Percentiles rank a stretch among this genome's conserved stretches.
Conservation (phyloP, 1,140 invertebrate genomes). For the Caenorhabditis brenneri region DNA sequence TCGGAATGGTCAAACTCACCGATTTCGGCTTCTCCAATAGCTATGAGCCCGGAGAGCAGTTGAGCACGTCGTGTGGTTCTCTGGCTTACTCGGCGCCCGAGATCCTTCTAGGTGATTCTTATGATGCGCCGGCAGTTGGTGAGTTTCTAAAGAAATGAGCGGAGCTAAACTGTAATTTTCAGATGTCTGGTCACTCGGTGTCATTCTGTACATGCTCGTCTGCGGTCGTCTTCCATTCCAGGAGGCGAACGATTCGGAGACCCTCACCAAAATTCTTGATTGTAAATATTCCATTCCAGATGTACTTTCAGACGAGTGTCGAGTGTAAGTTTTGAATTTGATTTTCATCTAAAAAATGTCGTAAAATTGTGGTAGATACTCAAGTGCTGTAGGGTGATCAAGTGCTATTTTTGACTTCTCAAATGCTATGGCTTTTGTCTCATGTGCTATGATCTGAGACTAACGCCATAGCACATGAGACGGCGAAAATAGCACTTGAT, state of each 20-base stretch:
- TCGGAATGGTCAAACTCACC: constrained; percentile 95
- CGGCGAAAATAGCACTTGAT: no score
- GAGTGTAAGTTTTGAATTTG: constrained; percentile 79
- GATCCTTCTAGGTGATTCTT: constrained; percentile 87
- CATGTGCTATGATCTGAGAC: no score
- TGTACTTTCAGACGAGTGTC: constrained; percentile 85
- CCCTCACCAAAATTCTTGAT: constrained; percentile 98
- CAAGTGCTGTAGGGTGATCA: no score
- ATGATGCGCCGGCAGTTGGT: constrained; percentile 74
- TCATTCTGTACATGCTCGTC: constrained; percentile 97
- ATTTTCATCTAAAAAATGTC: no score
- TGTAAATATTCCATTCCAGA: constrained; percentile 93
- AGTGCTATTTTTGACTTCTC: no score
- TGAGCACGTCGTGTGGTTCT: constrained; percentile 98
- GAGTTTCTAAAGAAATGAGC: background rate
- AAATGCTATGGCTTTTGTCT: no score
- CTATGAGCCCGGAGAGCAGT: constrained; percentile 82
- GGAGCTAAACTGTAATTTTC: constrained; percentile 46
- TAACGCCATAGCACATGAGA: no score
- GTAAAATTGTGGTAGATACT: no score
- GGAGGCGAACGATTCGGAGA: constrained; percentile 98
- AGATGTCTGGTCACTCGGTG: constrained; percentile 97
- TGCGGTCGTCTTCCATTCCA: constrained; percentile 95
- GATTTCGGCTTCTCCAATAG: constrained; percentile 97
- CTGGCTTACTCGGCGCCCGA: constrained; percentile 98